Evolutionary conservation across 2,113 vertebrate species (phyloP).

Genomic region (Apteryx owenii): DNA sequence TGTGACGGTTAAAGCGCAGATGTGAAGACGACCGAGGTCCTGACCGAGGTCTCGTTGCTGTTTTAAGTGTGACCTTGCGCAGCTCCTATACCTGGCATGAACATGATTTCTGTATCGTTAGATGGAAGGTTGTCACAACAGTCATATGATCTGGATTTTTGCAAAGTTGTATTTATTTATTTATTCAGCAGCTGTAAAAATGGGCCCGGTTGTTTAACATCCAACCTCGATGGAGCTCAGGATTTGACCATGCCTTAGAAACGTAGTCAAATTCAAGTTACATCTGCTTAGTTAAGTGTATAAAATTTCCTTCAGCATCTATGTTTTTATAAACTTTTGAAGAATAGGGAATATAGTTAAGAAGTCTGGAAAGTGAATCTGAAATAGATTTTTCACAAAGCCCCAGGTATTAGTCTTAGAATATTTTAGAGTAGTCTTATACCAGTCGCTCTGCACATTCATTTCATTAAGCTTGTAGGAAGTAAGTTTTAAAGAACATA

Average conservation of each 20-base stretch:
- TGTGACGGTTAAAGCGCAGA: neutral
- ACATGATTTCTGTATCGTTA: neutral
- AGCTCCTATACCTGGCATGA: neutral
- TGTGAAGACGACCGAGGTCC: neutral
- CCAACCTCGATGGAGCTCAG: neutral
- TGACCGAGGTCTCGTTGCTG: neutral
- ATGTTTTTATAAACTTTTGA: neutral
- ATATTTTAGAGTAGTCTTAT: neutral
- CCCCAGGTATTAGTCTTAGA: neutral
- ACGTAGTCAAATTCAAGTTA: neutral
- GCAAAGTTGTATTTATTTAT: neutral
- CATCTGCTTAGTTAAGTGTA: neutral
- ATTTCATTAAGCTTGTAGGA: neutral
- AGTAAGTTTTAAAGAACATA: conserved; percentile 18
- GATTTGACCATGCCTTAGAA: neutral
- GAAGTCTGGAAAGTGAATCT: neutral
- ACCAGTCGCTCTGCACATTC: neutral
- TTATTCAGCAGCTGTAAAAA: neutral
- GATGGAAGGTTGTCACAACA: neutral
- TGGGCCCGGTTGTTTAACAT: neutral
- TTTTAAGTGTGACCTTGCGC: neutral
- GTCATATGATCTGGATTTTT: neutral
- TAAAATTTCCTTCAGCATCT: neutral
- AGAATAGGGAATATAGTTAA: neutral
- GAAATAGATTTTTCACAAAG: neutral